Evolutionary conservation across 2,888 invertebrate genomes (phyloP).

Genomic region (Amblyjoppa fuscipennis): DNA sequence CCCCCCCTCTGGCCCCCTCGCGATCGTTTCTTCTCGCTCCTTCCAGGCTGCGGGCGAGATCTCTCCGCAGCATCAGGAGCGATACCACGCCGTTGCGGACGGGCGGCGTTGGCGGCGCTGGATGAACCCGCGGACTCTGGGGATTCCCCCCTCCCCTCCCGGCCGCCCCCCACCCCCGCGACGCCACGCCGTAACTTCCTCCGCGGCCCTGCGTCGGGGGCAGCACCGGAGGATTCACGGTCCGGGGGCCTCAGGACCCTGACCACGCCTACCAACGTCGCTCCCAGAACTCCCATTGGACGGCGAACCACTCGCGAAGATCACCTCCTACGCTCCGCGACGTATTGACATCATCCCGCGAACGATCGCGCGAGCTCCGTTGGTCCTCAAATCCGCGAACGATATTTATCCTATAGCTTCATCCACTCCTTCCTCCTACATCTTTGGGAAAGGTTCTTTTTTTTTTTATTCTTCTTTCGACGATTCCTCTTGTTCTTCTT

Average conservation of each 20-base stretch:
- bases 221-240: constrained; percentile 48
- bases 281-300: constrained; percentile 80
- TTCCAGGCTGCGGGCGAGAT: constrained; percentile 59
- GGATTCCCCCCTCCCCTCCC: constrained; percentile 18
- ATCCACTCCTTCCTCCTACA: constrained; percentile 48
- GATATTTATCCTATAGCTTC: constrained; percentile 53
- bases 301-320: constrained; percentile 71
- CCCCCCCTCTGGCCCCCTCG: constrained; percentile 74
- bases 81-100: constrained; percentile 54
- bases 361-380: constrained; percentile 61
- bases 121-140: constrained; percentile 62
- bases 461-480: constrained; percentile 10
- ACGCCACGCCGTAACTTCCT: constrained; percentile 32
- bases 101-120: constrained; percentile 53
- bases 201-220: constrained; percentile 25
- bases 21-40: constrained; percentile 65
- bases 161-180: constrained; percentile 19
- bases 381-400: constrained; percentile 52
- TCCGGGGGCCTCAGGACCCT: constrained; percentile 55
- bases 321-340: constrained; percentile 76
- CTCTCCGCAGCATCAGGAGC: constrained; percentile 68
- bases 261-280: constrained; percentile 80
- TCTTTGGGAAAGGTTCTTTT: constrained; percentile 16
- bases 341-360: constrained; percentile 63
- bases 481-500: constrained; percentile 38